Base-by-base conservation (phyloP, 2,888 invertebrate species). In the Tenthredo scrophulariae region DNA sequence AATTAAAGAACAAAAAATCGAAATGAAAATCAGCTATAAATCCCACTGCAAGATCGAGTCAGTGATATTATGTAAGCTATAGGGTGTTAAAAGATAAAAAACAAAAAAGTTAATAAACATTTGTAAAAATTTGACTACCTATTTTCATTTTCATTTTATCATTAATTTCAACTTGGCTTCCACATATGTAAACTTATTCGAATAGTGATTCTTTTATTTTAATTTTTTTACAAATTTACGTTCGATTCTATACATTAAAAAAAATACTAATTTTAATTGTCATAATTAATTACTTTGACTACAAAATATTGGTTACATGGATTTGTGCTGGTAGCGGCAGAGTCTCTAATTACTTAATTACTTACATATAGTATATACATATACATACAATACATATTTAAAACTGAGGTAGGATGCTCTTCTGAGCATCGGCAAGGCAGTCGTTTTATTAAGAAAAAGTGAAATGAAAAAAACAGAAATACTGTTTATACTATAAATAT, bases 161-260 rank as follows among this genome's bases (percentile, higher is more conserved):
- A 65, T 84, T 84, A 84, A 70, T 85, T 84, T 85, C 79, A 87
- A 86, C 83, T 65, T 74, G 65, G 85, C 62, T 70, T 75, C 80
- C 58, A 22, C 65, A 84, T 86, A 84, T 82, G 70, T 50, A 26
- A 54, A 54, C 54, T 2, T 62, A 62, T 26, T 26, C 26, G 4
- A 26, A 22, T 26, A 10, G 3, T 26, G 3, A 62, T 62, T 22
- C 10, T 62, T 54, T 46, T 46, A n/a, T n/a, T n/a, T n/a, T n/a
- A n/a, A n/a, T 46, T 46, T 46, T 15, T 1, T 46, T 3, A 46
- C 46, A 46, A 15, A 54, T n/a, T 54, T n/a, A 6, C 18, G 7
- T n/a, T n/a, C n/a, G 54, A 54, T n/a, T 54, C n/a, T 54, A 6
- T 54, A 54, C 10, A n/a, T 18, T n/a, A 6, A 54, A n/a, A 54